A percentile compares a stretch with the other conserved stretches of the same genome.
Evolutionary conservation across 2,797 vertebrate species (phyloP).

Genomic region (Clangula hyemalis): DNA sequence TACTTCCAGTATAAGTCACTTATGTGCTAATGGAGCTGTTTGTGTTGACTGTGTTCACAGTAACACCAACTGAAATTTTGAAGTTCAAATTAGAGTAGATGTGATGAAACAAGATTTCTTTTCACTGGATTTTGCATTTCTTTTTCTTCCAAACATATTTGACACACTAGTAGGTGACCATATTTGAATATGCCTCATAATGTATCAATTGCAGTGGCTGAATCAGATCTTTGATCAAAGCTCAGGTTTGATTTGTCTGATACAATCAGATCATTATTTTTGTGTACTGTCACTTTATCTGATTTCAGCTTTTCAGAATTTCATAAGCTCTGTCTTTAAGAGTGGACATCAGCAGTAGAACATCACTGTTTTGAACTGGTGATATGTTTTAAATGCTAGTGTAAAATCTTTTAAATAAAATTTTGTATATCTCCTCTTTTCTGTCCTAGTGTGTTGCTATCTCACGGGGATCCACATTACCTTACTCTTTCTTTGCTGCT

Average conservation of each 20-base stretch:
- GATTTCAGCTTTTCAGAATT: background rate
- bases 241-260: background rate
- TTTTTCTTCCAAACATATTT: background rate
- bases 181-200: background rate
- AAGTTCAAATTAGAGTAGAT: background rate
- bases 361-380: background rate
- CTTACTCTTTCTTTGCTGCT: background rate
- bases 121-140: background rate
- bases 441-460: background rate
- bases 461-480: background rate
- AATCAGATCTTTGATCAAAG: conserved; percentile 12
- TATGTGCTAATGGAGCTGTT: background rate
- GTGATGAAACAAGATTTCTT: background rate
- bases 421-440: background rate
- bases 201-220: background rate
- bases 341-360: background rate
- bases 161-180: background rate
- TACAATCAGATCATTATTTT: conserved; percentile 8
- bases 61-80: background rate
- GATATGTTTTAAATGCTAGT: background rate
- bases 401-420: background rate
- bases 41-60: background rate
- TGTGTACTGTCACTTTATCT: background rate
- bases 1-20: background rate
- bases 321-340: background rate